Evolutionary conservation across 1,140 invertebrate species (phyloP).

Genomic region (Hypothenemus hampei): DNA sequence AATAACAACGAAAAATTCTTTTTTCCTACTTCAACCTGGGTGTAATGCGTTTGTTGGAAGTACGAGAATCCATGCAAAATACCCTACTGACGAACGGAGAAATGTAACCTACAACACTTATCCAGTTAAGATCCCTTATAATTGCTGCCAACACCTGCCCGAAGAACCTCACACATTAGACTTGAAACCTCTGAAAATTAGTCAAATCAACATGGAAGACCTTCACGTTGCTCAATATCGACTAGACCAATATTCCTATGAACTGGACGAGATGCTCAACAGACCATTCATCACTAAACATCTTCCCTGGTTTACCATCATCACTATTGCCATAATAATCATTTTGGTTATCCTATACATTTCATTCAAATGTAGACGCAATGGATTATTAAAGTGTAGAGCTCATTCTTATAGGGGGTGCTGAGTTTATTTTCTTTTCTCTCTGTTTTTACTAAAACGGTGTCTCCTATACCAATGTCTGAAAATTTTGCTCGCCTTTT

Average conservation of each 20-base stretch:
- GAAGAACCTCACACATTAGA: conserved; percentile 1
- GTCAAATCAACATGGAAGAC: conserved; percentile 4
- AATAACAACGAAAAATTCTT: neutral
- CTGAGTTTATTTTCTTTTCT: neutral
- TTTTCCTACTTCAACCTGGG: neutral
- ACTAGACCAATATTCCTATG: neutral
- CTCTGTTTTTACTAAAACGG: neutral
- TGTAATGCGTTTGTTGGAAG: conserved; percentile 18
- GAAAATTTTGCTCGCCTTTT: neutral
- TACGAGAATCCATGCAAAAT: conserved; percentile 8
- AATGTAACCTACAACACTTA: conserved; percentile 1
- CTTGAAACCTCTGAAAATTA: conserved; percentile 2
- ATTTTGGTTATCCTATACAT: neutral
- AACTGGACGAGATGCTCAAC: neutral
- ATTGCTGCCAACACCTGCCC: conserved; percentile 6
- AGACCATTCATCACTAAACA: conserved; percentile 1
- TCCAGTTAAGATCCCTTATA: conserved; percentile 7
- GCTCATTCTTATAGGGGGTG: neutral
- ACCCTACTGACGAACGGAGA: neutral
- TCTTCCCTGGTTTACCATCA: neutral
- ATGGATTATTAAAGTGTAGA: neutral
- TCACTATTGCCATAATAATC: neutral
- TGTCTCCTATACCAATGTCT: neutral
- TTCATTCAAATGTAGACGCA: neutral
- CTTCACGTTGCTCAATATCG: neutral